Evolutionary conservation across 1,140 invertebrate genomes (phyloP), one percentile per base, ranked within the genome.

Genomic region (Cataglyphis hispanica): DNA sequence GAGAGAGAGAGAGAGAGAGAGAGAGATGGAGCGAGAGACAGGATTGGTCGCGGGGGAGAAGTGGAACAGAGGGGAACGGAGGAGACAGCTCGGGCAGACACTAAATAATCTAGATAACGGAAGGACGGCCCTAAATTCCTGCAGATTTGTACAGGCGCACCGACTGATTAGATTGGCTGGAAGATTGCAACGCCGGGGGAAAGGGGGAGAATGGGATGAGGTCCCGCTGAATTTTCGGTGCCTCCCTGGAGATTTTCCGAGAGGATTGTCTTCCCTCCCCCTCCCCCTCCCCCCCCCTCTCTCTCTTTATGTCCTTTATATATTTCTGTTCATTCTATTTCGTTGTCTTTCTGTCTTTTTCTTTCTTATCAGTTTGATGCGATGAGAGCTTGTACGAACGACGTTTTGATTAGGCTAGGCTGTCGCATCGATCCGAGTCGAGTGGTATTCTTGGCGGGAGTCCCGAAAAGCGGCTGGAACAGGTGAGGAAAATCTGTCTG

Each of bases 71-170:
- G 40, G 13, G 19, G 60, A n/a, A n/a, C 58, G 77, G 60, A 84
- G 84, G 85, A 85, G 88, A 89, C 87, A 88, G 86, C 60, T 83
- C 75, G 77, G 75, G 76, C 77, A 87, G 89, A 90, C 87, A 83
- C 91, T 92, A 92, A 92, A 92, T 92, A 92, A 92, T 92, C 91
- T 90, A 87, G 88, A 91, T 91, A 91, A 91, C 88, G 88, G 90
- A 86, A 91, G 85, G 90, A 87, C 86, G 85, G 76, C 70, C 86
- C 90, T 91, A 91, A 92, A 91, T 91, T 92, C 76, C 86, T 80
- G 84, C 75, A 86, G 87, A 89, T 89, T 87, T 89, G 87, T 86
- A 89, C 88, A 69, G 87, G 85, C 74, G 53, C 80, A 77, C 74
- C 85, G 87, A 84, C 64, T 89, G 88, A 89, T 89, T 89, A 89